A percentile compares a stretch with the other conserved stretches of the same genome.
Evolutionary conservation across 2,113 vertebrate genomes (phyloP).

Genomic region (Saiga tatarica): DNA sequence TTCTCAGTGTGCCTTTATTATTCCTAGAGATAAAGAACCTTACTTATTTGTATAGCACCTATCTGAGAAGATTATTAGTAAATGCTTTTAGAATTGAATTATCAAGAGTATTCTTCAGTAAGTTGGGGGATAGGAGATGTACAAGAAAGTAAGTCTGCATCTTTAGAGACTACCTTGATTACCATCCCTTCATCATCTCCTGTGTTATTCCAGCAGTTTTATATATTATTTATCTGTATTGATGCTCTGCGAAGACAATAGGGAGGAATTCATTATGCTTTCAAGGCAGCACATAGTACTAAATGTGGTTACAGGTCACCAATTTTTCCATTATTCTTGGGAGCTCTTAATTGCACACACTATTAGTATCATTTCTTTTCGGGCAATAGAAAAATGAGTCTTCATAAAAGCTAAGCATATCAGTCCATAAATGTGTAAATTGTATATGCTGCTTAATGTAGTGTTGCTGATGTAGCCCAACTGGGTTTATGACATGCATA

Average conservation of each 20-base stretch:
- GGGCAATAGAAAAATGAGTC: constrained; percentile 58
- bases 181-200: background rate
- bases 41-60: background rate
- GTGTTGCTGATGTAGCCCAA: constrained; percentile 53
- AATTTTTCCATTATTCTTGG: constrained; percentile 64
- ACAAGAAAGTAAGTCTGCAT: background rate
- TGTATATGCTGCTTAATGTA: constrained; percentile 63
- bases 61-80: background rate
- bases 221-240: background rate
- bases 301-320: constrained; percentile 60
- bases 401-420: constrained; percentile 55
- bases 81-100: background rate
- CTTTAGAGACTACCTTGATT: background rate
- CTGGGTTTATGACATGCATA: constrained; percentile 31
- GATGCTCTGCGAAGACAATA: background rate
- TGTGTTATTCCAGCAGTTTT: background rate
- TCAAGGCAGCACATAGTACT: constrained; percentile 13
- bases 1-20: background rate
- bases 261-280: constrained; percentile 55
- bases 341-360: constrained; percentile 67
- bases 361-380: constrained; percentile 68
- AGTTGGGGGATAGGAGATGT: background rate
- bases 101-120: background rate
- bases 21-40: background rate
- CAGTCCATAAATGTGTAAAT: constrained; percentile 55